phyloP scores from a whole-genome alignment of 30 jellyfish, hydroid and myxozoan species.

The Morbakka virulenta region DNA sequence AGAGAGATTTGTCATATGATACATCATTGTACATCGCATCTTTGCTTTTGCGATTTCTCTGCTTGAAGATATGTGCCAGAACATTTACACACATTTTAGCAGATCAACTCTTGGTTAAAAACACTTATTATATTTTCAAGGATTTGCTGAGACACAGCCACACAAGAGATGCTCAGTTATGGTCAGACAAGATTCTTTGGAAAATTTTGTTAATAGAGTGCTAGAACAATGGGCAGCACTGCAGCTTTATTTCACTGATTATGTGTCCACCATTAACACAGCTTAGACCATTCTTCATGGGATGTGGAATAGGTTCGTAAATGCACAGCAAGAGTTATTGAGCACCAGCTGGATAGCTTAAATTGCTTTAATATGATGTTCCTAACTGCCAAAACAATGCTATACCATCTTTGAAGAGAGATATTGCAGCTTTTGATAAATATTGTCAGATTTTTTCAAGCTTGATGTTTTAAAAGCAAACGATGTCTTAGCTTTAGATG shows the following conservation, averaged over 20 bases:
- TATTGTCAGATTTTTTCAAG: neutral
- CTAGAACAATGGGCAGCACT: conserved; percentile 35
- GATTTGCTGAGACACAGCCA: too few species aligned
- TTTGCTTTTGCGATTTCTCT: neutral
- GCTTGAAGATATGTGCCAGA: too few species aligned
- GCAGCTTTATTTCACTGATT: too few species aligned
- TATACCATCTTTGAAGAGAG: neutral
- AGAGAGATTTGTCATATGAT: conserved; percentile 17
- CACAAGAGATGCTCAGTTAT: conserved; percentile 17
- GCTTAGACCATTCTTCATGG: conserved; percentile 13
- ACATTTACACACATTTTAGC: conserved; percentile 10
- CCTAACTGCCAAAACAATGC: neutral
- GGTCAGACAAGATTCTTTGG: conserved; percentile 46
- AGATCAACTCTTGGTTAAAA: conserved; percentile 1
- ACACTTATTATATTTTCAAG: conserved; percentile 10
- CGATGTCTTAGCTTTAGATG: neutral
- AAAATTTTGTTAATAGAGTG: conserved; percentile 2
- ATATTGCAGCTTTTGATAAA: neutral
- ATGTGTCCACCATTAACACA: conserved; percentile 11
- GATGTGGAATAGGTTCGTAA: too few species aligned
- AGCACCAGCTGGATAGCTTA: too few species aligned
- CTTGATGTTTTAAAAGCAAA: neutral
- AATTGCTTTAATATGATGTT: neutral
- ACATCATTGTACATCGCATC: conserved; percentile 2
- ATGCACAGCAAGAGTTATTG: too few species aligned